phyloP scores from a whole-genome alignment of 2,113 vertebrate species.

The Hyaena hyaena region DNA sequence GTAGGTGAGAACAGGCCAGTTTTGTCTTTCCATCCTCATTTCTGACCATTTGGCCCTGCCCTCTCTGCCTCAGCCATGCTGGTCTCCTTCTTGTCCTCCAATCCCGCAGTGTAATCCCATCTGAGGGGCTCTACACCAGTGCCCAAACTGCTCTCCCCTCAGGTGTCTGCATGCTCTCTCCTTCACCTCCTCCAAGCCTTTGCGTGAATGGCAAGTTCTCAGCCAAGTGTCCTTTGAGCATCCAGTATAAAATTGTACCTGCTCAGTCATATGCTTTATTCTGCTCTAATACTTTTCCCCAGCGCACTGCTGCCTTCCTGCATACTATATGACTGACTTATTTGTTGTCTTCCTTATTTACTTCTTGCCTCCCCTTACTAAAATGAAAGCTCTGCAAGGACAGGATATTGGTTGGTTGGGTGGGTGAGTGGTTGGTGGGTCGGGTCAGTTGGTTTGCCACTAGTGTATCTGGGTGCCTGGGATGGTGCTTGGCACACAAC shows the following conservation, averaged over 20 bases:
- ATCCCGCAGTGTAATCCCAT: neutral
- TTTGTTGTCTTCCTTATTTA: neutral
- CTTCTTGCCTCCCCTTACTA: neutral
- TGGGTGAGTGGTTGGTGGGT: neutral
- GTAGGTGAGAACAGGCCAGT: neutral
- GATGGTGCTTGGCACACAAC: neutral
- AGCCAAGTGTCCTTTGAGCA: neutral
- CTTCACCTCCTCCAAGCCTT: neutral
- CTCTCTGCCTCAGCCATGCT: neutral
- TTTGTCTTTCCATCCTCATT: neutral
- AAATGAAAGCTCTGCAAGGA: neutral
- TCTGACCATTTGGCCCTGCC: neutral
- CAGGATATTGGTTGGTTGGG: neutral
- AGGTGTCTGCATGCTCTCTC: no score
- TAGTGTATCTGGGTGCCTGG: neutral
- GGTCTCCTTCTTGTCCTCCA: neutral
- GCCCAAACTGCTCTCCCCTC: neutral
- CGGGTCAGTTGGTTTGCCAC: neutral
- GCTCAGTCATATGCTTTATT: neutral
- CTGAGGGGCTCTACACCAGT: fast-evolving
- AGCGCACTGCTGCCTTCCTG: neutral
- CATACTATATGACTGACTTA: neutral
- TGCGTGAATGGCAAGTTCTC: neutral
- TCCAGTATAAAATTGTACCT: neutral
- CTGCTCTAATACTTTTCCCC: neutral